These are phyloP conservation scores for Bradynema listronoti DNA, from an alignment of 1,140 invertebrate species.

Conservation along the genomic window DNA sequence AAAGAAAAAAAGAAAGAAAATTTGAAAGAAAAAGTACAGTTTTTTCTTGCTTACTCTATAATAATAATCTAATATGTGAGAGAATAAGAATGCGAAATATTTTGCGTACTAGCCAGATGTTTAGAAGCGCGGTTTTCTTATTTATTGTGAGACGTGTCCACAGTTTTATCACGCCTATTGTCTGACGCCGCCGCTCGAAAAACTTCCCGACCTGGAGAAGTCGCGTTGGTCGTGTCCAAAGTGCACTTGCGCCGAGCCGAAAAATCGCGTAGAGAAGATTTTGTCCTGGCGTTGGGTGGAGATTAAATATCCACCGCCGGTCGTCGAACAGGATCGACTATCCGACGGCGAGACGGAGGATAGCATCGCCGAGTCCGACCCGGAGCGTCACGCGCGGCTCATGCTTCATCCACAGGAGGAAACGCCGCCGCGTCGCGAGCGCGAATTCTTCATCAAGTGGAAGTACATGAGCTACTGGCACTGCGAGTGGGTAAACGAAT, in stretches of 20 bases:
- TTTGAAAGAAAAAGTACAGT: no score
- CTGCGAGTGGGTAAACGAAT: constrained; percentile 87
- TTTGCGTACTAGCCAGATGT: no score
- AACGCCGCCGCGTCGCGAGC: constrained; percentile 61
- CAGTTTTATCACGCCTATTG: constrained; percentile 96
- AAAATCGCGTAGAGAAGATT: constrained; percentile 84
- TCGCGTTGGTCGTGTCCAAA: constrained; percentile 97
- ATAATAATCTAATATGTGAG: no score
- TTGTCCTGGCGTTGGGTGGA: constrained; percentile 78
- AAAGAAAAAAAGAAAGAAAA: no score
- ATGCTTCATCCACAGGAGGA: constrained; percentile 45
- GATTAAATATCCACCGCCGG: constrained; percentile 49
- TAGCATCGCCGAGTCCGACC: constrained; percentile 16
- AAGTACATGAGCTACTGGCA: constrained; percentile 95
- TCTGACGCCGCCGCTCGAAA: constrained; percentile 83
- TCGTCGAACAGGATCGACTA: constrained; percentile 63
- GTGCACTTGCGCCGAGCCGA: constrained; percentile 77
- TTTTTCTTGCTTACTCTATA: no score
- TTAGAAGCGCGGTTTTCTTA: constrained; percentile 90
- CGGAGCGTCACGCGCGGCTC: constrained; percentile 46
- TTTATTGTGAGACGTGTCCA: constrained; percentile 95
- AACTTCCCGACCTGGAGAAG: constrained; percentile 60
- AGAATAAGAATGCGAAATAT: no score
- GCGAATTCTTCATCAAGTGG: constrained; percentile 98
- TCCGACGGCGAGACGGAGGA: constrained; percentile 42